Evolutionary conservation across 2,113 vertebrate species (phyloP).

Genomic region (Opisthocomus hoazin): DNA sequence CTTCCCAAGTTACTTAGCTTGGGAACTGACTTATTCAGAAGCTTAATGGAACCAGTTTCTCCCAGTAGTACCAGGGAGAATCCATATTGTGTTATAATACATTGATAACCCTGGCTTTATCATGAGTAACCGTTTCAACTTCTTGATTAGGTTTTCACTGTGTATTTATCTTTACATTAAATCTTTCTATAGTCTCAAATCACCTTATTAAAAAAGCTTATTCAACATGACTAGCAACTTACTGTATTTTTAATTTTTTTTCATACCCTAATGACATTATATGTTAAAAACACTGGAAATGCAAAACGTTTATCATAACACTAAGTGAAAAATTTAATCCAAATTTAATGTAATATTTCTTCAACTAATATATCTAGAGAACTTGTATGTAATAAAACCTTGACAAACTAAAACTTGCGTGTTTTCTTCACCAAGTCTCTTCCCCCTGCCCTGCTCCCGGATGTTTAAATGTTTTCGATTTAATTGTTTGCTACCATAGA

Average conservation of each 20-base stretch:
- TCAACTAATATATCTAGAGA: background rate
- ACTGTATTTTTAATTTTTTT: background rate
- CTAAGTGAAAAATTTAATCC: background rate
- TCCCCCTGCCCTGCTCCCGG: accelerated
- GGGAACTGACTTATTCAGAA: background rate
- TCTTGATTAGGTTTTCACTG: background rate
- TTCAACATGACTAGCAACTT: background rate
- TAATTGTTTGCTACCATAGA: background rate
- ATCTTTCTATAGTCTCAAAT: background rate
- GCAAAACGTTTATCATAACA: background rate
- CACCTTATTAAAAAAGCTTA: background rate
- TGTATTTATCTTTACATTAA: background rate
- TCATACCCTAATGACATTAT: background rate
- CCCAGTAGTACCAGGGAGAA: background rate
- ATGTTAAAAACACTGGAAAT: background rate
- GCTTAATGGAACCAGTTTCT: background rate
- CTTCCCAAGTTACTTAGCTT: background rate
- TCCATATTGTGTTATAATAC: background rate
- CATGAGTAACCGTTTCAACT: background rate
- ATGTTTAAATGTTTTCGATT: background rate
- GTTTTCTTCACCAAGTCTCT: background rate
- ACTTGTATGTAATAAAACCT: background rate
- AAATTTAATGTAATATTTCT: background rate
- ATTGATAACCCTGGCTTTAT: background rate
- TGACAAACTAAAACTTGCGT: background rate